phyloP scores from a whole-genome alignment of 2,113 vertebrate genomes.

The Pseudopipra pipra region DNA sequence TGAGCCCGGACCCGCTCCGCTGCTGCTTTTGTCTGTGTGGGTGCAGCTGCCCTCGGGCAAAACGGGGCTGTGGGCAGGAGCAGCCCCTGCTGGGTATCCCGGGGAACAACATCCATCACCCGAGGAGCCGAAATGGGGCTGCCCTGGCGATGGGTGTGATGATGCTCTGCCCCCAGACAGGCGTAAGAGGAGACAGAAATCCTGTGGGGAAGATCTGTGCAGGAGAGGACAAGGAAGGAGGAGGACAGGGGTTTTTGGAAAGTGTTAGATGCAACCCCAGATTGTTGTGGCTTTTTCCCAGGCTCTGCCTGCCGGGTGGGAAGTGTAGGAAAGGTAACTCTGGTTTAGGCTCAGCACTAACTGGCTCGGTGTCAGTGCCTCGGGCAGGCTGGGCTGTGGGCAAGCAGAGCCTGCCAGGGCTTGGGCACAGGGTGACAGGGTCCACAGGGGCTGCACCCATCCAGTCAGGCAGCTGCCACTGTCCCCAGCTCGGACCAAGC shows the following conservation, averaged over 20 bases:
- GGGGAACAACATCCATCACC: background rate
- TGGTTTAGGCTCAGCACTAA: background rate
- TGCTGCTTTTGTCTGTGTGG: background rate
- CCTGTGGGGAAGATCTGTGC: background rate
- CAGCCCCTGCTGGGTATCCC: background rate
- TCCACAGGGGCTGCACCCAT: background rate
- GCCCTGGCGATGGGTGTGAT: background rate
- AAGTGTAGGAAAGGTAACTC: background rate
- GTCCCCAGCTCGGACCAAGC: background rate
- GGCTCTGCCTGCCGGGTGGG: background rate
- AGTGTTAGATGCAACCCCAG: background rate
- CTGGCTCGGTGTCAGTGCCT: background rate
- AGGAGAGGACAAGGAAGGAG: background rate
- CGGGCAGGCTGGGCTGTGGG: background rate
- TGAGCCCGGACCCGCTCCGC: rapidly evolving
- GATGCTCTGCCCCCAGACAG: background rate
- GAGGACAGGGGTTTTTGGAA: background rate
- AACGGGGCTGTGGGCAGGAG: background rate
- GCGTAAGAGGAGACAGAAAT: background rate
- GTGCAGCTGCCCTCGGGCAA: background rate
- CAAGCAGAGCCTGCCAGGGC: background rate
- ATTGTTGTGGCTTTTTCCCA: background rate
- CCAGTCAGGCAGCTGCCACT: background rate
- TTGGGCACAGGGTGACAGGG: background rate
- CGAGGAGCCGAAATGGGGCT: background rate